Evolutionary conservation across 2,797 vertebrate genomes (phyloP), one percentile per base, ranked within the genome.

Genomic region (Nannoperca australis): DNA sequence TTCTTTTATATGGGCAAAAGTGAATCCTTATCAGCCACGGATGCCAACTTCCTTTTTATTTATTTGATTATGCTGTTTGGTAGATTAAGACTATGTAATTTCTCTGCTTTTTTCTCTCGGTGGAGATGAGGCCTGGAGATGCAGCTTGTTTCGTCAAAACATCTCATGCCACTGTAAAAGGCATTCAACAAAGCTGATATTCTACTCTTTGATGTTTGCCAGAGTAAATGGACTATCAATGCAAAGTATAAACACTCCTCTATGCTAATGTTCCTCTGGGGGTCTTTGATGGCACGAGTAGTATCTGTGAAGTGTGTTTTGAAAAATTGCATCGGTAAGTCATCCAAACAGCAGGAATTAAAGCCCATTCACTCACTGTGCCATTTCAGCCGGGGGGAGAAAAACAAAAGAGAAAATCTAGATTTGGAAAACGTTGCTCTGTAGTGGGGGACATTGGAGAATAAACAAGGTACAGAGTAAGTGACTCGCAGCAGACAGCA

Each of bases 191-290:
- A 88, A 90, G 89, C 89, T 82, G 77, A 89, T 91, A 73, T 86
- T 85, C 83, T 49, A 53, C 73, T 83, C 87, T 93, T 92, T 93
- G 91, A 93, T 93, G 92, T 93, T 89, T 91, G 87, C 83, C 89
- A 85, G 86, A 91, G 85, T 87, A 93, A 94, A 94, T 92, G 92
- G 92, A 92, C 91, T 93, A 91, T 92, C 91, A 88, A 90, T 91
- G 91, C 76, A 88, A 87, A 85, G 82, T 86, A 92, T 87, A 90
- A 91, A 93, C 90, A 91, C 92, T 93, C 87, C 81, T 85, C 76
- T 85, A 93, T 93, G 91, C 89, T 89, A 93, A 92, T 92, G 80
- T 82, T 89, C 83, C 87, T 89, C 82, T 58, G 76, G 89, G 87
- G 92, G 85, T 90, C 89, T 91, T 90, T 89, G 86, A 93, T 94